Evolutionary conservation across 2,797 vertebrate species (phyloP).

Genomic region (Brachyrhaphis roseni): DNA sequence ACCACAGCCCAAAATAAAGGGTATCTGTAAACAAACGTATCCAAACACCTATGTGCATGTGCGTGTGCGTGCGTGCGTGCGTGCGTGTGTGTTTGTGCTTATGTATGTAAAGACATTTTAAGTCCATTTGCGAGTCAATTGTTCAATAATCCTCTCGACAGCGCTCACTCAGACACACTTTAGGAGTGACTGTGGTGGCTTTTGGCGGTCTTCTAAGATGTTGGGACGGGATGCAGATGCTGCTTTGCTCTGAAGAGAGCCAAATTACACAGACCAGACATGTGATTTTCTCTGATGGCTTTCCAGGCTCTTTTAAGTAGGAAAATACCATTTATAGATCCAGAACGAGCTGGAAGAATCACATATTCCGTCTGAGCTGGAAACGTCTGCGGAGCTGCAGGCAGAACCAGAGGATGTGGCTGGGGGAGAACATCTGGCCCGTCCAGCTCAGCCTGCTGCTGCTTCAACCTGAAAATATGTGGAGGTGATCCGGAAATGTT

Average conservation of each 20-base stretch:
- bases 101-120: background rate
- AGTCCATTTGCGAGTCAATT: background rate
- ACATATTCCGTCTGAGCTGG: background rate
- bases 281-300: background rate
- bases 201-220: background rate
- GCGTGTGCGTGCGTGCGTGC: too few relatives aligned
- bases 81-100: too few relatives aligned
- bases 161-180: background rate
- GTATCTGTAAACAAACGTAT: too few relatives aligned
- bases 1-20: too few relatives aligned
- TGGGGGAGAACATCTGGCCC: background rate
- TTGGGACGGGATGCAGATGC: background rate
- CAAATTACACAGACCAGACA: background rate
- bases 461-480: background rate
- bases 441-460: background rate
- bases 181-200: background rate
- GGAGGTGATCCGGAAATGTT: background rate
- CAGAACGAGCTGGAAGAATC: conserved; percentile 1
- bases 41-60: too few relatives aligned
- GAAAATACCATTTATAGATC: background rate
- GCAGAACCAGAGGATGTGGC: conserved; percentile 3
- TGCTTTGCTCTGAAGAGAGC: background rate
- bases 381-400: background rate
- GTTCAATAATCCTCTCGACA: background rate
- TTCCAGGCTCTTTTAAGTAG: background rate